These are phyloP conservation scores for Drosophila nr. medialis DNA, from an alignment of 2,888 invertebrate species.

Conservation along the genomic window DNA sequence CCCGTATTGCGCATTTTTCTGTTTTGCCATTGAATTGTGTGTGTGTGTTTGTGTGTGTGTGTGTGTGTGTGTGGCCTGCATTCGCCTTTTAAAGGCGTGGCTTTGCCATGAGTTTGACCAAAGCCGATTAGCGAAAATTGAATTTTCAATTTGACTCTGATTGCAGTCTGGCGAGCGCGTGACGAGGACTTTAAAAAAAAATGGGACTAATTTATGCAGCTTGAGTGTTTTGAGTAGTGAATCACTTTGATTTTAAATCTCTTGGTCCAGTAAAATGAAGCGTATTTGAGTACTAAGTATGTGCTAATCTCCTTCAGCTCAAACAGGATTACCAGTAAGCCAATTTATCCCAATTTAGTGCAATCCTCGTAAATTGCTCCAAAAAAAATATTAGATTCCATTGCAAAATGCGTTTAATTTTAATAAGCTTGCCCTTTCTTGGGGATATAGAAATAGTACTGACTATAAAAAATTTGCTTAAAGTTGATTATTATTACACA, in stretches of 20 bases:
- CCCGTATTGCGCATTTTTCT: slow-evolving; percentile 23
- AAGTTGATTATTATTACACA: background rate
- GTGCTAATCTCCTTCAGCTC: slow-evolving; percentile 10
- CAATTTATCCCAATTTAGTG: slow-evolving; percentile 8
- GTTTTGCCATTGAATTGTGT: slow-evolving; percentile 1
- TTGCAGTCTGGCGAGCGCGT: slow-evolving; percentile 53
- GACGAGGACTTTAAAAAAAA: slow-evolving; percentile 4
- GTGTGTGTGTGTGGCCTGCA: background rate
- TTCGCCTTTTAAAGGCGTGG: slow-evolving; percentile 33
- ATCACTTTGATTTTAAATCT: slow-evolving; percentile 27
- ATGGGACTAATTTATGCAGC: slow-evolving; percentile 63
- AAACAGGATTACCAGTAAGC: slow-evolving; percentile 7
- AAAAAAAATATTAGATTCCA: background rate
- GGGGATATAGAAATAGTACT: background rate
- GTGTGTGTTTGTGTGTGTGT: background rate
- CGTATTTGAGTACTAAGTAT: slow-evolving; percentile 4
- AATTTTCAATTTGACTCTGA: slow-evolving; percentile 74
- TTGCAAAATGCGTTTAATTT: background rate
- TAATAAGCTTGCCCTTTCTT: background rate
- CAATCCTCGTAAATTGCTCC: background rate
- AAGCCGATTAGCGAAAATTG: slow-evolving; percentile 78
- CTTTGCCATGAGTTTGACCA: slow-evolving; percentile 56
- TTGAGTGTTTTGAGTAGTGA: slow-evolving; percentile 49
- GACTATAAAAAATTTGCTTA: background rate
- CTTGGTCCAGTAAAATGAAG: slow-evolving; percentile 16